A percentile compares a stretch with the other conserved stretches of the same genome.
These are phyloP conservation scores for Manacus vitellinus DNA, from an alignment of 2,113 vertebrate species.

Conservation along the genomic window DNA sequence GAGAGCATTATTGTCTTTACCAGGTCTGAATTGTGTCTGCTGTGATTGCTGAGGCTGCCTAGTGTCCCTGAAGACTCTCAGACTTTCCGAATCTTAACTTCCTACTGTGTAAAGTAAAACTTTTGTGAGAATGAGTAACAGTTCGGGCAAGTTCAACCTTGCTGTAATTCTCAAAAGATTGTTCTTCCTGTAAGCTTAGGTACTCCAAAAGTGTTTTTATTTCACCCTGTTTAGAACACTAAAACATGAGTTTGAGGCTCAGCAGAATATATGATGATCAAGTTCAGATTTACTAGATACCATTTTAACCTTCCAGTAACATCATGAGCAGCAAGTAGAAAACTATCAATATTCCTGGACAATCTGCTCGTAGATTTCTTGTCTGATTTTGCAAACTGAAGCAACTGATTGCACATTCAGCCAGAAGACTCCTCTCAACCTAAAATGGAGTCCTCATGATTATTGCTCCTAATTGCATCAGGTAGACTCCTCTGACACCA, in stretches of 20 bases:
- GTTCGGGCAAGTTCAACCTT: neutral
- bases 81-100: neutral
- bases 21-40: neutral
- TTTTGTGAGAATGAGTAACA: neutral
- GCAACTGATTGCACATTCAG: neutral
- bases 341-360: neutral
- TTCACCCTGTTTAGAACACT: neutral
- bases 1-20: neutral
- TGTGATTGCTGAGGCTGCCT: neutral
- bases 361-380: neutral
- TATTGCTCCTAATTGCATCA: neutral
- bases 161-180: neutral
- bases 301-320: neutral
- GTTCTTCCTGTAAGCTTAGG: neutral
- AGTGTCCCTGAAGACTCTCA: neutral
- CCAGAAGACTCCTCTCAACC: neutral
- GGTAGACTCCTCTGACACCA: rapidly evolving
- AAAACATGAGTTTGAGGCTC: neutral
- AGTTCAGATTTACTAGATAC: neutral
- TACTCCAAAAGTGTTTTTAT: neutral
- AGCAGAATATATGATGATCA: neutral
- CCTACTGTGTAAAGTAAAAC: neutral
- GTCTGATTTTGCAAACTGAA: neutral
- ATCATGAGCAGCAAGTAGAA: neutral
- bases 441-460: neutral